These are phyloP conservation scores for Sinosuthora webbiana DNA, from an alignment of 2,113 vertebrate species.

Conservation along the genomic window DNA sequence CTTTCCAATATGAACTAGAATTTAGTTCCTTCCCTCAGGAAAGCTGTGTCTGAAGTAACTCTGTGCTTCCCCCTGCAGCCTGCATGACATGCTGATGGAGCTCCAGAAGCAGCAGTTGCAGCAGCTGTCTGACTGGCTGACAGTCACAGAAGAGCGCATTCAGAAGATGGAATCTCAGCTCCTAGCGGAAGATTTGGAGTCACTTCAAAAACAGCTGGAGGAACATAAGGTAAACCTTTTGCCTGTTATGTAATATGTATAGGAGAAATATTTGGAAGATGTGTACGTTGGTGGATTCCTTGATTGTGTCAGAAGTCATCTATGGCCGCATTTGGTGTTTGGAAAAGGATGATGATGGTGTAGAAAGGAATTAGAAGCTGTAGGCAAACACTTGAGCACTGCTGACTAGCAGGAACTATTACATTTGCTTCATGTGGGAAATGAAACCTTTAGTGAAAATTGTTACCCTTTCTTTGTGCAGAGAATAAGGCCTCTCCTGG, in stretches of 20 bases:
- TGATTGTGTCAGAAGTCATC: not conserved
- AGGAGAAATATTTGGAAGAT: not conserved
- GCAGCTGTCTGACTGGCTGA: conserved; percentile 93
- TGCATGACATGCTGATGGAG: conserved; percentile 95
- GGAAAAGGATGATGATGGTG: not conserved
- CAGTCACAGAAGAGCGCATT: conserved; percentile 88
- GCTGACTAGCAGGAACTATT: not conserved
- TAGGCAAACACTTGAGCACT: not conserved
- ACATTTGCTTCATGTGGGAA: not conserved
- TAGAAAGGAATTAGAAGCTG: not conserved
- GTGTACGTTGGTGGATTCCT: not conserved
- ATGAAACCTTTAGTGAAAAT: not conserved
- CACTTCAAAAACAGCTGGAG: conserved; percentile 84
- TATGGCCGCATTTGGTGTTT: not conserved
- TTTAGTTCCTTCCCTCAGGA: not conserved
- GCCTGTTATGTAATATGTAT: not conserved
- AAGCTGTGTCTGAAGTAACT: not conserved
- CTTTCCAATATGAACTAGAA: not conserved
- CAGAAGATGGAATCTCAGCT: conserved; percentile 84
- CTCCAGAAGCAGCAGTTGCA: conserved; percentile 93
- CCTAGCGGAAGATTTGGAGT: conserved; percentile 74
- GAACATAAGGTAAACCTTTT: conserved; percentile 83
- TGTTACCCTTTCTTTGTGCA: not conserved
- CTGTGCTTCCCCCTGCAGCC: conserved; percentile 69
- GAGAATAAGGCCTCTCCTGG: not conserved